Evolutionary conservation across 2,888 invertebrate species (phyloP).

Genomic region (Rhamnusium bicolor): DNA sequence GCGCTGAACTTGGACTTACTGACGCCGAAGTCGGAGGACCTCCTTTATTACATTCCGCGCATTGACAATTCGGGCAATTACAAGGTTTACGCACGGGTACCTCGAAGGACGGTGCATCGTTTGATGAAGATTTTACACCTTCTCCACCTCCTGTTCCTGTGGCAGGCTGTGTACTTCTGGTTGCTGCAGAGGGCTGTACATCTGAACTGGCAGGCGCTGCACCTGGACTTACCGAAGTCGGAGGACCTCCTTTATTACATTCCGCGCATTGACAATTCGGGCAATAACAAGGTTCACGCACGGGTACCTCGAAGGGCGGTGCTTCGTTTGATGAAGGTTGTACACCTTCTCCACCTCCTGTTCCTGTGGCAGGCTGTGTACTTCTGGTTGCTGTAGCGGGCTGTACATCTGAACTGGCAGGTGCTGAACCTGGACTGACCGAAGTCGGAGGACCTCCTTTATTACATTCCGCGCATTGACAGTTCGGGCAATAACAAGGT

Average conservation of each 20-base stretch:
- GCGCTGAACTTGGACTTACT: background rate
- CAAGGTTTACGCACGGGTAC: no score
- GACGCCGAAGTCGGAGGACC: background rate
- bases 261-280: constrained; percentile 43
- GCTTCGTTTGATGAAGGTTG: background rate
- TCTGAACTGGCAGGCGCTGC: no score
- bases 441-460: constrained; percentile 15
- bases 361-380: no score
- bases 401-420: no score
- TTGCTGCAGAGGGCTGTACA: no score
- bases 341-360: no score
- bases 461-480: constrained; percentile 48
- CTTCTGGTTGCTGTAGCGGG: no score
- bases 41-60: background rate
- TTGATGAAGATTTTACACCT: no score
- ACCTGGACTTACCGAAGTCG: no score
- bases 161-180: no score
- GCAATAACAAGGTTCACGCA: constrained; percentile 43
- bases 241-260: constrained; percentile 41
- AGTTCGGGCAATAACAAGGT: constrained; percentile 43
- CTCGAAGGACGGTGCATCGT: background rate
- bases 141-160: no score
- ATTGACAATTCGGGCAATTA: background rate
- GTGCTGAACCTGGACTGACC: background rate
- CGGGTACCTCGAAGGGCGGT: constrained; percentile 40